Conservation (phyloP, 2,888 invertebrate genomes). For the Mellilla xanthometata region DNA sequence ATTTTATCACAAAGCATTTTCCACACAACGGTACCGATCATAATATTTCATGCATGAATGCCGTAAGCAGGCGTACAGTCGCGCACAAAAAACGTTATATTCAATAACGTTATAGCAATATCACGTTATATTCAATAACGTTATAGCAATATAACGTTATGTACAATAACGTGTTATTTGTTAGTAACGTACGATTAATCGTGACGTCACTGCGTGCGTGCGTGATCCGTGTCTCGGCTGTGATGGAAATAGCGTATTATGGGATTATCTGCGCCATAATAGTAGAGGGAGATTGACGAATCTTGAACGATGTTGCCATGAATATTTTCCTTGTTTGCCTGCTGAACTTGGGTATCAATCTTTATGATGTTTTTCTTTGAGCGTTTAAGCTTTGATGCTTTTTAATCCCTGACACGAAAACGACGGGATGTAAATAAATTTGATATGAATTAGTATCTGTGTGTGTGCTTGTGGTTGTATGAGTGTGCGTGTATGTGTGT, state of each 20-base stretch:
- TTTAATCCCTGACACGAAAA: no score
- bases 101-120: constrained; percentile 13
- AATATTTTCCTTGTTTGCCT: constrained; percentile 22
- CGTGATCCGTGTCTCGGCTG: constrained; percentile 27
- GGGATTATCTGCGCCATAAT: constrained; percentile 12
- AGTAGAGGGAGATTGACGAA: constrained; percentile 19
- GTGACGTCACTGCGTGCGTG: constrained; percentile 28
- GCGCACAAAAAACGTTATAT: constrained; percentile 24
- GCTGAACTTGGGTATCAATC: constrained; percentile 12
- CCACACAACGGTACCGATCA: constrained; percentile 29
- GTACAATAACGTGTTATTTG: constrained; percentile 22
- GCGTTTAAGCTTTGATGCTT: neutral
- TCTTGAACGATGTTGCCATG: constrained; percentile 15
- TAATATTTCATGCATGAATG: constrained; percentile 44
- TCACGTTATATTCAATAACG: constrained; percentile 2
- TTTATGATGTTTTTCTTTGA: constrained; percentile 12
- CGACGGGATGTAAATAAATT: no score
- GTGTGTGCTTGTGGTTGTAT: no score
- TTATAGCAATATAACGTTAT: constrained; percentile 3
- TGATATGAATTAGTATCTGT: no score
- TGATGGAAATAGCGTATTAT: constrained; percentile 20
- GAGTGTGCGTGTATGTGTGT: no score
- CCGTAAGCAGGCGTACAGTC: constrained; percentile 34
- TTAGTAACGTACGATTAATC: constrained; percentile 31
- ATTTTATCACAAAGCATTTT: constrained; percentile 31